Conservation (phyloP, 2,888 invertebrate genomes). For the Aromia moschata region DNA sequence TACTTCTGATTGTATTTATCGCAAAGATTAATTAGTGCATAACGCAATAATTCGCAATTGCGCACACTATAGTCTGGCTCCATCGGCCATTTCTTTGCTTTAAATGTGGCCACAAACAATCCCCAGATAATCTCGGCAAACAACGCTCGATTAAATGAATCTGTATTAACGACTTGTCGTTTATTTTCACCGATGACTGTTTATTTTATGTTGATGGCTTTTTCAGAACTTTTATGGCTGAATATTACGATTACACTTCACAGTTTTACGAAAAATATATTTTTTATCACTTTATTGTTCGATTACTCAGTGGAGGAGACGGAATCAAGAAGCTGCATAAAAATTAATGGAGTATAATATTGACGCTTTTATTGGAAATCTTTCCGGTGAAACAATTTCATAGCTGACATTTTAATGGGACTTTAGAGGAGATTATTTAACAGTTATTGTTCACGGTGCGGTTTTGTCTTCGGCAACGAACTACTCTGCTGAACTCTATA, state of each 20-base stretch:
- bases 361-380: background rate
- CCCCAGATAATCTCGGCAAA: conserved; percentile 14
- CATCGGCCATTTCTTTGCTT: conserved; percentile 18
- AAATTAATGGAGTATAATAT: conserved; percentile 17
- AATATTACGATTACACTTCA: conserved; percentile 5
- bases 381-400: background rate
- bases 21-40: conserved; percentile 9
- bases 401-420: no score
- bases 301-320: conserved; percentile 9
- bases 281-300: conserved; percentile 14
- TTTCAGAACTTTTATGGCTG: conserved; percentile 13
- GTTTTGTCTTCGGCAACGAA: no score
- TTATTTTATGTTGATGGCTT: conserved; percentile 16
- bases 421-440: no score
- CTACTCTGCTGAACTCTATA: no score
- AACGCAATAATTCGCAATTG: conserved; percentile 15
- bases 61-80: background rate
- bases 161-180: conserved; percentile 19
- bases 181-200: conserved; percentile 17
- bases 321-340: conserved; percentile 11
- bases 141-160: conserved; percentile 12
- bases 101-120: conserved; percentile 15
- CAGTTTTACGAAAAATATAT: conserved; percentile 15
- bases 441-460: no score
- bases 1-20: conserved; percentile 9